A percentile compares a stretch with the other conserved stretches of the same genome.
Conservation (phyloP, 1,140 invertebrate genomes). For the Doryteuthis pealeii region DNA sequence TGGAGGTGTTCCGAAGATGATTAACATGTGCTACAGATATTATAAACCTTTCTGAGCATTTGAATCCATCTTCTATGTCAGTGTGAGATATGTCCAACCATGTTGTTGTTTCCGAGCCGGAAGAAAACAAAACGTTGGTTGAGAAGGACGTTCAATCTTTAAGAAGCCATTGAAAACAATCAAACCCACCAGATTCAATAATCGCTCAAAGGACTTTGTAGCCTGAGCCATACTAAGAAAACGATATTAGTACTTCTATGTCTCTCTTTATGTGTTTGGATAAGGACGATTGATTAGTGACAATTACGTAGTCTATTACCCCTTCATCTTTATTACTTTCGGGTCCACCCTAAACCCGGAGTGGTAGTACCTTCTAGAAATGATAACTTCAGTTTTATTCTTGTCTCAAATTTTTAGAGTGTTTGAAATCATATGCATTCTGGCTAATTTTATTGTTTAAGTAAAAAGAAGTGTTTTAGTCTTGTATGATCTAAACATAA, state of each 20-base stretch:
- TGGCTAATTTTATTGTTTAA: too few relatives aligned
- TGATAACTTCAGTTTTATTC: conserved; percentile 46
- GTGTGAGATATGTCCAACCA: neutral
- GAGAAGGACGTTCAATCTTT: neutral
- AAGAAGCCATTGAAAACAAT: neutral
- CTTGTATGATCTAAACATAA: too few relatives aligned
- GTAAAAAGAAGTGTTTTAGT: too few relatives aligned
- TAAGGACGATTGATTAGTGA: too few relatives aligned
- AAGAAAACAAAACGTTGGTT: neutral
- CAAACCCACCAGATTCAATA: neutral
- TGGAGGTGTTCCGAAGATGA: neutral
- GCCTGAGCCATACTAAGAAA: too few relatives aligned
- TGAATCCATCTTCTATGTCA: neutral
- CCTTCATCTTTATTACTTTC: too few relatives aligned
- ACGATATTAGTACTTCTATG: too few relatives aligned
- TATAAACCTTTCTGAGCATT: neutral
- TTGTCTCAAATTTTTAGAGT: conserved; percentile 29
- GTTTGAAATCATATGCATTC: too few relatives aligned
- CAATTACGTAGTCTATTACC: too few relatives aligned
- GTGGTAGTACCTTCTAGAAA: neutral
- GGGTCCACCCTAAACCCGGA: too few relatives aligned
- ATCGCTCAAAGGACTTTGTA: too few relatives aligned
- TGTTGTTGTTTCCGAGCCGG: neutral
- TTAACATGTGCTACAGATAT: neutral
- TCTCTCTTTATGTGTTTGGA: too few relatives aligned